Evolutionary conservation across 2,113 vertebrate genomes (phyloP).

Genomic region (Cebidichthys violaceus): DNA sequence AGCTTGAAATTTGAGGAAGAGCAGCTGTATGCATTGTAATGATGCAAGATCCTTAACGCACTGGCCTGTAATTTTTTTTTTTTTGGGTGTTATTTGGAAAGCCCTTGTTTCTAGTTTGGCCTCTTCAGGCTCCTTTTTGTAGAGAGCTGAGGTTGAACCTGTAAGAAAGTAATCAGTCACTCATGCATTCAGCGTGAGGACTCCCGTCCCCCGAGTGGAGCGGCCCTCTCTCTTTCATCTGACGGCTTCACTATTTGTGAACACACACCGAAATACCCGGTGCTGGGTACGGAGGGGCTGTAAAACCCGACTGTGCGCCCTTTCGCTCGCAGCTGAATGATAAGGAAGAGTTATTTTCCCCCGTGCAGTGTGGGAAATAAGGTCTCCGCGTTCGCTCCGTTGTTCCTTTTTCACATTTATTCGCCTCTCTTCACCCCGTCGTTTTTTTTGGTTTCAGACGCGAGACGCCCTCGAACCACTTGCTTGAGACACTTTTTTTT

Average conservation of each 20-base stretch:
- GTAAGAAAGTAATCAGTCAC: slow-evolving; percentile 77
- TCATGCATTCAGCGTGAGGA: slow-evolving; percentile 71
- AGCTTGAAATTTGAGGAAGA: slow-evolving; percentile 60
- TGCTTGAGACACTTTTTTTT: slow-evolving; percentile 21
- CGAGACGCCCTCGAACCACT: slow-evolving; percentile 34
- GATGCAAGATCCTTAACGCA: slow-evolving; percentile 45
- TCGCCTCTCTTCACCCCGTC: slow-evolving; percentile 31
- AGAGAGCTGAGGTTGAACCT: slow-evolving; percentile 57
- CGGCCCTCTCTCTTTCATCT: slow-evolving; percentile 73
- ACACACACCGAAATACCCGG: slow-evolving; percentile 67
- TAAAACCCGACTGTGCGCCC: slow-evolving; percentile 60
- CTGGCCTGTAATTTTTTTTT: slow-evolving; percentile 57
- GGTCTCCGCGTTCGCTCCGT: slow-evolving; percentile 24
- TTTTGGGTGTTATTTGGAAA: slow-evolving; percentile 65
- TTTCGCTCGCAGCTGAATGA: slow-evolving; percentile 61
- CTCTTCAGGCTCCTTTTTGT: slow-evolving; percentile 57
- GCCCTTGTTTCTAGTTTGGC: slow-evolving; percentile 55
- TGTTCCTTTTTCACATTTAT: slow-evolving; percentile 41
- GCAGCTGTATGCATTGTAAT: slow-evolving; percentile 58
- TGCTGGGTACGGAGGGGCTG: slow-evolving; percentile 51
- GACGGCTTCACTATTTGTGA: slow-evolving; percentile 73
- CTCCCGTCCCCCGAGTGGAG: slow-evolving; percentile 66
- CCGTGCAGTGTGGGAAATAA: slow-evolving; percentile 66
- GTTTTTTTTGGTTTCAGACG: slow-evolving; percentile 53
- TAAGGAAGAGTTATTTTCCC: slow-evolving; percentile 71